These are phyloP conservation scores for Caranx melampygus DNA, from an alignment of 2,113 vertebrate genomes.

Conservation along the genomic window DNA sequence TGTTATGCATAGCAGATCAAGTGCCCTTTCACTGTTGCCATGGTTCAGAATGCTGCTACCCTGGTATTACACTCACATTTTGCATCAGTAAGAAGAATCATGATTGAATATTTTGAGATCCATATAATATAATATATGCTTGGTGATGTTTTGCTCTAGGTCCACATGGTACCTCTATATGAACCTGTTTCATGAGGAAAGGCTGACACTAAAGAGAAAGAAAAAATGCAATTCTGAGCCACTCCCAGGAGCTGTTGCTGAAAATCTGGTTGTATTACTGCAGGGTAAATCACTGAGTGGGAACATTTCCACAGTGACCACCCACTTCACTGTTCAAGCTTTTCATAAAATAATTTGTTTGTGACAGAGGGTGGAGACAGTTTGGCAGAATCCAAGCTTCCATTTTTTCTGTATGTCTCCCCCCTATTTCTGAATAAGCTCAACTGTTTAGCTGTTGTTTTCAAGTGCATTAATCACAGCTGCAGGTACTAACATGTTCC, in stretches of 20 bases:
- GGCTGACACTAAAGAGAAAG: neutral
- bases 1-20: neutral
- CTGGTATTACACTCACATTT: neutral
- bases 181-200: constrained; percentile 35
- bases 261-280: constrained; percentile 20
- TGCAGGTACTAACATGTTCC: constrained; percentile 66
- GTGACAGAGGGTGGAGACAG: constrained; percentile 16
- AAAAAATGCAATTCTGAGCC: constrained; percentile 23
- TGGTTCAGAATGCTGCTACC: neutral
- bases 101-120: constrained; percentile 2
- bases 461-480: constrained; percentile 54
- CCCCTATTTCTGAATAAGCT: constrained; percentile 31
- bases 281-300: constrained; percentile 11
- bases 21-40: neutral
- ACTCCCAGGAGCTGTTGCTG: constrained; percentile 11
- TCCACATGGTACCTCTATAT: constrained; percentile 1
- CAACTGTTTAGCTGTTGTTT: constrained; percentile 34
- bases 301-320: constrained; percentile 45
- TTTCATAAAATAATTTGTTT: constrained; percentile 45
- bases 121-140: neutral
- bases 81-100: neutral
- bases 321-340: constrained; percentile 15
- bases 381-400: constrained; percentile 17
- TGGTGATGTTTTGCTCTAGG: neutral
- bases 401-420: constrained; percentile 16